Evolutionary conservation across 1,140 invertebrate species (phyloP), one percentile per base, ranked within the genome.

Genomic region (Eufriesea mexicana): DNA sequence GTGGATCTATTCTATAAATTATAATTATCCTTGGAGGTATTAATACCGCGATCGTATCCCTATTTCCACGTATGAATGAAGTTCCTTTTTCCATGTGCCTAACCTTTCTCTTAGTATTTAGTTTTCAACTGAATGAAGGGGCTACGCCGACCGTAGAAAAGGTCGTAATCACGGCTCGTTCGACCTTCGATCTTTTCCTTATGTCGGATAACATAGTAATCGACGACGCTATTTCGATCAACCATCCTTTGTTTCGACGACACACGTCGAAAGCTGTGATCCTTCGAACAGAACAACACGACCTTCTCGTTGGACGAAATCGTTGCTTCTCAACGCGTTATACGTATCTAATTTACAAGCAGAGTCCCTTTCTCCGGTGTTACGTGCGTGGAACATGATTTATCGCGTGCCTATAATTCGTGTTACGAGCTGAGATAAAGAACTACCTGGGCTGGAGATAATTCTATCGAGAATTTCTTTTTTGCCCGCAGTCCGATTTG

Each of bases 1-100:
- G 5, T 2, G 5, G 28, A 9, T 16, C 18, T 6, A 16, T 4
- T 2, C 6, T 10, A 5, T 10, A 49, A 14, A 16, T 54, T 7
- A 54, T 54, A 28, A 20, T 51, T 54, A 71, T 35, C 0, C 10
- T 23, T 28, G 2, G 7, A 12, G 28, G 0, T 10, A 42, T 45
- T 67, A 47, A 67, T n/a, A n/a, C 12, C 10, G 5, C 7, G 5
- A 20, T 8, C 23, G 45, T 25, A 47, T 51, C 20, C 16, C 49
- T 66, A 73, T 84, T 87, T 79, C 54, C 5, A 80, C 42, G 57
- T 28, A 88, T 88, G 86, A 88, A 88, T 88, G 86, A 87, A 88
- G 59, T 76, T 74, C 18, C 57, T 71, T 79, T 57, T 67, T 83
- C 73, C 61, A 42, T 49, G 25, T 78, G 62, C 45, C 28, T 80